Percentiles rank a stretch among this genome's conserved stretches.
Conservation (phyloP, 2,888 invertebrate genomes). For the Desoria tigrina region DNA sequence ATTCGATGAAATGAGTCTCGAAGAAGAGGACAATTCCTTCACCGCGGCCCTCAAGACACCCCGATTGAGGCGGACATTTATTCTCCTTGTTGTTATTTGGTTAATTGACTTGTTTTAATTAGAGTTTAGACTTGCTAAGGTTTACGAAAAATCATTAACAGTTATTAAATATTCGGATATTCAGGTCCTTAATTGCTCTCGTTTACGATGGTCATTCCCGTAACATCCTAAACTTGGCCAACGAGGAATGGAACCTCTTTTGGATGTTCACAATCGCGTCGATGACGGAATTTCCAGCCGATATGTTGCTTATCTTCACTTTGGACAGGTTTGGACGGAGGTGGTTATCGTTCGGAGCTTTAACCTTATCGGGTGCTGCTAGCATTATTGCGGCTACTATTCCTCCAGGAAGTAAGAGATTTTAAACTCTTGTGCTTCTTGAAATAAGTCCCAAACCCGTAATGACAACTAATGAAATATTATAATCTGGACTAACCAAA, state of each 20-base stretch:
- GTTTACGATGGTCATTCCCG: constrained; percentile 87
- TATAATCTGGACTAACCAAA: too few species aligned
- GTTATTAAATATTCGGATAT: neutral
- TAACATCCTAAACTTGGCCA: constrained; percentile 73
- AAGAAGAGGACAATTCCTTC: constrained; percentile 74
- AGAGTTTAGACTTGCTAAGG: neutral
- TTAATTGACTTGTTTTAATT: constrained; percentile 52
- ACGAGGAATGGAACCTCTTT: constrained; percentile 37
- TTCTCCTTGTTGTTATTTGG: constrained; percentile 80
- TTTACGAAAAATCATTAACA: neutral
- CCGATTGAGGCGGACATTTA: constrained; percentile 71
- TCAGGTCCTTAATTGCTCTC: constrained; percentile 77
- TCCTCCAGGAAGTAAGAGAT: constrained; percentile 63
- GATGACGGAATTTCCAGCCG: constrained; percentile 81
- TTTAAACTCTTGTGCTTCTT: constrained; percentile 13
- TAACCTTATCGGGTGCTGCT: constrained; percentile 78
- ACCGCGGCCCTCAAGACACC: constrained; percentile 79
- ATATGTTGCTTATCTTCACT: constrained; percentile 74
- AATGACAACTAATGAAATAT: too few species aligned
- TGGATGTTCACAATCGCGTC: constrained; percentile 63
- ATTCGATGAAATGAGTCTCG: constrained; percentile 56
- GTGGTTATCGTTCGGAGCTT: constrained; percentile 80
- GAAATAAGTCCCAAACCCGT: too few species aligned
- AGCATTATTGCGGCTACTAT: constrained; percentile 75
- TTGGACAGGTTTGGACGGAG: constrained; percentile 79